phyloP scores from a whole-genome alignment of 2,797 vertebrate genomes.

The Rhynchonycteris naso region DNA sequence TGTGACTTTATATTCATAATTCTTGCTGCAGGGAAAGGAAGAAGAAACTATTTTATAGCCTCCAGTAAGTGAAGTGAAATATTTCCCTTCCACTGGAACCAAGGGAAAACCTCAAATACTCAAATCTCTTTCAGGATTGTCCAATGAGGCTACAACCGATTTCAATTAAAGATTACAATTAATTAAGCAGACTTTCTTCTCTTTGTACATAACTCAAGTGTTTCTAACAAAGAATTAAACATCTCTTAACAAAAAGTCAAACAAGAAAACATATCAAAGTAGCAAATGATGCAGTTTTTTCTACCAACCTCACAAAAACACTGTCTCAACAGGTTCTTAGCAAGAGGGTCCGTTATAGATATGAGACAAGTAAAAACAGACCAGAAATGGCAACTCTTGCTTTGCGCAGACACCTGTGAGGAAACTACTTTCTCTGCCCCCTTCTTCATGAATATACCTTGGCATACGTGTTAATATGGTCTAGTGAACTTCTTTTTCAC shows the following conservation, averaged over 20 bases:
- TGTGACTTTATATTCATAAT: conserved; percentile 60
- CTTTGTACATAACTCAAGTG: not conserved
- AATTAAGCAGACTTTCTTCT: conserved; percentile 47
- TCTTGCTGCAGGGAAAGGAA: conserved; percentile 61
- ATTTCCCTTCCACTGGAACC: conserved; percentile 45
- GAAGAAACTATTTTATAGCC: conserved; percentile 58
- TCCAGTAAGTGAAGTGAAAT: conserved; percentile 53
- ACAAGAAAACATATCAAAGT: conserved; percentile 14
- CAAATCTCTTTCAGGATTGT: conserved; percentile 32
- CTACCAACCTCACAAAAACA: not conserved
- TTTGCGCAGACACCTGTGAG: not conserved
- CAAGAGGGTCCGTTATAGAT: not conserved
- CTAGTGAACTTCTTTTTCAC: conserved; percentile 1
- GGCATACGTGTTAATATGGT: not conserved
- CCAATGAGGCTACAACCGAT: conserved; percentile 7
- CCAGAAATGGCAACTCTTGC: not conserved
- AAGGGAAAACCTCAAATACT: conserved; percentile 3
- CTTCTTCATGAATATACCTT: conserved; percentile 20
- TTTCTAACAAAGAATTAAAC: conserved; percentile 53
- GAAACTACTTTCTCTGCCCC: not conserved
- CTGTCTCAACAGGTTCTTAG: not conserved
- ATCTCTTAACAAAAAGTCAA: conserved; percentile 35
- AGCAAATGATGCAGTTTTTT: not conserved
- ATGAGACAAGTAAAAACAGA: conserved; percentile 38
- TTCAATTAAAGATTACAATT: conserved; percentile 46